These are phyloP conservation scores for Rhinopomastus cyanomelas DNA, from an alignment of 2,113 vertebrate species.

Conservation along the genomic window DNA sequence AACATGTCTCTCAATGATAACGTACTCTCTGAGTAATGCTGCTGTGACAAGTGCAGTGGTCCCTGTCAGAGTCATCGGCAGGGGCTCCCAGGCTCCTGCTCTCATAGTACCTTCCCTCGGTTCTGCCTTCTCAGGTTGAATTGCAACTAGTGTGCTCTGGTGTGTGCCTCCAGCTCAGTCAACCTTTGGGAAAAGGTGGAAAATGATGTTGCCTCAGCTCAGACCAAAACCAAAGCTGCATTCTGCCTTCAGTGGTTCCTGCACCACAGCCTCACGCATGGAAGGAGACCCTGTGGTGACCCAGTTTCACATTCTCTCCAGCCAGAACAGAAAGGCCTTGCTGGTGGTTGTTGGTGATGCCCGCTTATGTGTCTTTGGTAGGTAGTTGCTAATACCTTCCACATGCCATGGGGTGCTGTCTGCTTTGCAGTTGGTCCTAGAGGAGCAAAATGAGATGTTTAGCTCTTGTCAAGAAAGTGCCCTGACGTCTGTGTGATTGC, in stretches of 20 bases:
- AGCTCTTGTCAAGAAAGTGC: neutral
- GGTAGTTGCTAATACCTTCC: neutral
- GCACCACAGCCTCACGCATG: neutral
- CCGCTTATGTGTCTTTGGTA: neutral
- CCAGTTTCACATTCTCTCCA: neutral
- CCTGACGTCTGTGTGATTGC: neutral
- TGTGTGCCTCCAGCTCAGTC: neutral
- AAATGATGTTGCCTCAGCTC: neutral
- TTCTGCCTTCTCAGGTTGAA: neutral
- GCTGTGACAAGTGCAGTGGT: neutral
- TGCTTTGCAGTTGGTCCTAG: neutral
- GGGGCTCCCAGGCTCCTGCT: neutral
- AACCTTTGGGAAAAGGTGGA: neutral
- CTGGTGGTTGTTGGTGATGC: neutral
- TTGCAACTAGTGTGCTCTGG: neutral
- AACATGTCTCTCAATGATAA: too few species aligned
- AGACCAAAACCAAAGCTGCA: neutral
- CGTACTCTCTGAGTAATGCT: too few species aligned
- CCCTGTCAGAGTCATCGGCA: neutral
- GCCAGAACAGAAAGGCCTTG: neutral
- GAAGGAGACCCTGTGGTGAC: neutral
- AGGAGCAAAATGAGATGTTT: neutral
- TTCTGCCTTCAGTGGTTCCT: neutral
- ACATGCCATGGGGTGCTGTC: neutral
- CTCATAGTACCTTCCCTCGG: fast-evolving